Conservation (phyloP, 1,140 invertebrate genomes). For the Drosophila insularis region DNA sequence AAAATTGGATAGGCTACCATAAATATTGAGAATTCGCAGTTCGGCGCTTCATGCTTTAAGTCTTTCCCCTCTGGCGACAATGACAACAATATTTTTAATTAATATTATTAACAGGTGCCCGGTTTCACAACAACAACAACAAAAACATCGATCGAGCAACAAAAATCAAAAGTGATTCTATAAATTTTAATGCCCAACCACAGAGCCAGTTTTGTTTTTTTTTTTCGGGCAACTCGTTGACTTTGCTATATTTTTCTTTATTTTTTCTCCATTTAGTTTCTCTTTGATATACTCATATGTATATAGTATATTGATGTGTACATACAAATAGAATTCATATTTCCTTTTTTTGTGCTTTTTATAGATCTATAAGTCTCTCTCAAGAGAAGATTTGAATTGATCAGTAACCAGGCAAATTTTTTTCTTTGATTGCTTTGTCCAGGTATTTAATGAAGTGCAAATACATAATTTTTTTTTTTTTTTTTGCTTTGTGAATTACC, state of each 20-base stretch:
- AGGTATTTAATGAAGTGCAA: slow-evolving; percentile 45
- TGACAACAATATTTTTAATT: slow-evolving; percentile 71
- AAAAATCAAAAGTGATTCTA: slow-evolving; percentile 75
- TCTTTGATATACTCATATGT: not conserved
- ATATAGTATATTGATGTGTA: not conserved
- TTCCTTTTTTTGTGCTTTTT: slow-evolving; percentile 27
- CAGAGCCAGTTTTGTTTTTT: slow-evolving; percentile 31
- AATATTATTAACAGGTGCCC: slow-evolving; percentile 79
- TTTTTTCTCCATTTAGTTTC: not conserved
- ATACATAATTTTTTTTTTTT: slow-evolving; percentile 14
- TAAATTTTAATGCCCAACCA: slow-evolving; percentile 48
- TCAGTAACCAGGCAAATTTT: not conserved
- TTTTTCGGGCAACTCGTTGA: not conserved
- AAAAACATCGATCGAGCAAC: slow-evolving; percentile 18
- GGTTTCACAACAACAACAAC: slow-evolving; percentile 36
- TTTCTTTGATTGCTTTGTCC: slow-evolving; percentile 21
- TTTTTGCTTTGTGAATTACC: slow-evolving; percentile 17
- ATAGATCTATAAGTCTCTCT: slow-evolving; percentile 19
- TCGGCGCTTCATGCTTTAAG: slow-evolving; percentile 19
- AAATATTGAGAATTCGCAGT: slow-evolving; percentile 54
- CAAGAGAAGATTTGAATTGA: slow-evolving; percentile 11
- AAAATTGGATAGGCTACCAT: slow-evolving; percentile 19
- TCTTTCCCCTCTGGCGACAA: slow-evolving; percentile 19
- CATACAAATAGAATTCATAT: slow-evolving; percentile 26
- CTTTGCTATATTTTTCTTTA: slow-evolving; percentile 3